phyloP scores from a whole-genome alignment of 2,888 invertebrate species.

The Schizotus pectinicornis region DNA sequence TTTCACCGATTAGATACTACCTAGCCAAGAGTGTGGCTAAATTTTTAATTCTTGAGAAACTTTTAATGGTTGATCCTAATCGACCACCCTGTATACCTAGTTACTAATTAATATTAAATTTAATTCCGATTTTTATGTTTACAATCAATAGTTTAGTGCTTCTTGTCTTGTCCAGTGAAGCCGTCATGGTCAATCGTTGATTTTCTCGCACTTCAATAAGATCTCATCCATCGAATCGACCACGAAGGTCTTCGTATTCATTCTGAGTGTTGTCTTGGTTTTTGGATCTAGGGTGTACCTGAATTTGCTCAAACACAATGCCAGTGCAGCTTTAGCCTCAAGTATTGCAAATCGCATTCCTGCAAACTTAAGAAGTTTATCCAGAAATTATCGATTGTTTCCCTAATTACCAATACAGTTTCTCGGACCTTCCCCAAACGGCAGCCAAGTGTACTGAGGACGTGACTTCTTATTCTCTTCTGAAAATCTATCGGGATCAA shows the following conservation, averaged over 20 bases:
- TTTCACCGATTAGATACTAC: too few relatives aligned
- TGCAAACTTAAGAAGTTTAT: slow-evolving; percentile 21
- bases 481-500: slow-evolving; percentile 65
- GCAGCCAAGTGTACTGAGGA: slow-evolving; percentile 39
- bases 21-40: too few relatives aligned
- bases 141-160: neutral
- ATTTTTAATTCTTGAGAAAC: too few relatives aligned
- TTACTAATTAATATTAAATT: too few relatives aligned
- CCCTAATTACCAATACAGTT: neutral
- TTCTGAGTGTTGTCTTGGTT: slow-evolving; percentile 38
- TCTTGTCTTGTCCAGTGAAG: neutral
- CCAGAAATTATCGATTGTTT: too few relatives aligned
- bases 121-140: too few relatives aligned
- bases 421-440: slow-evolving; percentile 37
- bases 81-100: too few relatives aligned
- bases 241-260: slow-evolving; percentile 27
- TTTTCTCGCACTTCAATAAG: slow-evolving; percentile 4
- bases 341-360: slow-evolving; percentile 41
- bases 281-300: slow-evolving; percentile 29
- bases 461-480: slow-evolving; percentile 58
- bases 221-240: slow-evolving; percentile 21
- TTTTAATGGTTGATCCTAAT: too few relatives aligned
- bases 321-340: slow-evolving; percentile 28
- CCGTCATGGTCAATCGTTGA: neutral
- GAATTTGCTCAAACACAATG: slow-evolving; percentile 19